A percentile compares a stretch with the other conserved stretches of the same genome.
Conservation (phyloP, 2,888 invertebrate species). For the Cyrtodaria siliqua region DNA sequence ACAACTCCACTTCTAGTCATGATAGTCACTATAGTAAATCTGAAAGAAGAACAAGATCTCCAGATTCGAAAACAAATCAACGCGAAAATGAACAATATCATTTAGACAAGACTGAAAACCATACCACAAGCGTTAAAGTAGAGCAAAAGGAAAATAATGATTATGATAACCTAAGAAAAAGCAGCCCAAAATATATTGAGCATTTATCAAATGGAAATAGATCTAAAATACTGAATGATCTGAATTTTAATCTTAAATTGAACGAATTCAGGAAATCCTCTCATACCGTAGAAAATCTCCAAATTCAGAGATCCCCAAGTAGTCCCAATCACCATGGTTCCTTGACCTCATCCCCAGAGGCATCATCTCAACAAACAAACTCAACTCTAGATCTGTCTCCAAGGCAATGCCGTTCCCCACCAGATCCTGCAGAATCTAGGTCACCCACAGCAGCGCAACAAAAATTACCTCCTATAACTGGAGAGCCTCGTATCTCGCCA, state of each 20-base stretch:
- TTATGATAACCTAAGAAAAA: not conserved
- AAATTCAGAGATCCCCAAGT: not conserved
- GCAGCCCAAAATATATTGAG: not conserved
- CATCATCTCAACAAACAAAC: not conserved
- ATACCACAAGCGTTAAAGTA: too few species aligned
- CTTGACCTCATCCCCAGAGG: not conserved
- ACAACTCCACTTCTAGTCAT: constrained; percentile 38
- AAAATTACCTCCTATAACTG: constrained; percentile 14
- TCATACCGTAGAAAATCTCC: not conserved
- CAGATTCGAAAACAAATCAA: not conserved
- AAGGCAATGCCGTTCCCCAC: not conserved
- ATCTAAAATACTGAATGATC: constrained; percentile 25
- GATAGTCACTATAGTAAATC: constrained; percentile 19
- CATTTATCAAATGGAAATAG: constrained; percentile 9
- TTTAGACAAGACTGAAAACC: not conserved
- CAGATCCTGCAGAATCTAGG: not conserved
- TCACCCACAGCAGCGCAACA: constrained; percentile 16
- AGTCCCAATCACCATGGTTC: not conserved
- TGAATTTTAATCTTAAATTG: constrained; percentile 19
- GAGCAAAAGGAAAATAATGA: too few species aligned
- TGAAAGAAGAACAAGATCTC: constrained; percentile 1
- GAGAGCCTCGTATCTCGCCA: constrained; percentile 7
- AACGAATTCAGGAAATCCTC: not conserved
- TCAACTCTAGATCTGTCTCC: constrained; percentile 6
- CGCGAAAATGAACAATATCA: not conserved